Evolutionary conservation across 2,113 vertebrate genomes (phyloP).

Genomic region (Leucopsar rothschildi): DNA sequence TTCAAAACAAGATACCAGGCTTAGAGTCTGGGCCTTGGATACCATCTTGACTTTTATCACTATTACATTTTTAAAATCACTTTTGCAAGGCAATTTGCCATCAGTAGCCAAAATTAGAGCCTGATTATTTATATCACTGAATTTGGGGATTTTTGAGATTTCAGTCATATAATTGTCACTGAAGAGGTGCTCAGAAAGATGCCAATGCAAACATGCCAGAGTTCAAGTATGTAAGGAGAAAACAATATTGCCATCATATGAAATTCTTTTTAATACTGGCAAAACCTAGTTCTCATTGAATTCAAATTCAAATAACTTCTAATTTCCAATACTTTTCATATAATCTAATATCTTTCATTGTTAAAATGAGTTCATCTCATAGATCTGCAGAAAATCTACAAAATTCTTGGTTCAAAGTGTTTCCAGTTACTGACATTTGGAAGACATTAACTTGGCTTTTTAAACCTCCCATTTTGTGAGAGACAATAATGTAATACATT

Average conservation of each 20-base stretch:
- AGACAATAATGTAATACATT: conserved; percentile 42
- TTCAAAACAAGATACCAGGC: not conserved
- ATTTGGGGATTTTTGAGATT: not conserved
- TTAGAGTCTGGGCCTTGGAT: not conserved
- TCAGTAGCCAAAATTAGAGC: not conserved
- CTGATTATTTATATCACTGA: not conserved
- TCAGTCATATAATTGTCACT: not conserved
- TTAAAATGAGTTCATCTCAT: not conserved
- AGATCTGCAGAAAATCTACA: not conserved
- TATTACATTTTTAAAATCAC: not conserved
- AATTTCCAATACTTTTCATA: not conserved
- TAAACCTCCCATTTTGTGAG: conserved; percentile 34
- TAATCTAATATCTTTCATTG: not conserved
- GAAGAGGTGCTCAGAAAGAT: not conserved
- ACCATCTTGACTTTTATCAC: not conserved
- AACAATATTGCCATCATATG: not conserved
- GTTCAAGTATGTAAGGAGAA: not conserved
- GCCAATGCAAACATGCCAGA: not conserved
- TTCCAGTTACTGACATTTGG: conserved; percentile 21
- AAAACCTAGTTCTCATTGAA: not conserved
- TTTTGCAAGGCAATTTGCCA: not conserved
- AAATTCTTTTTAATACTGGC: not conserved
- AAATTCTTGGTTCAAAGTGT: conserved; percentile 3
- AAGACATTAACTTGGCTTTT: conserved; percentile 37
- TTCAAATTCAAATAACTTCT: not conserved